These are phyloP conservation scores for Channallabes apus DNA, from an alignment of 2,797 vertebrate species.

Conservation along the genomic window DNA sequence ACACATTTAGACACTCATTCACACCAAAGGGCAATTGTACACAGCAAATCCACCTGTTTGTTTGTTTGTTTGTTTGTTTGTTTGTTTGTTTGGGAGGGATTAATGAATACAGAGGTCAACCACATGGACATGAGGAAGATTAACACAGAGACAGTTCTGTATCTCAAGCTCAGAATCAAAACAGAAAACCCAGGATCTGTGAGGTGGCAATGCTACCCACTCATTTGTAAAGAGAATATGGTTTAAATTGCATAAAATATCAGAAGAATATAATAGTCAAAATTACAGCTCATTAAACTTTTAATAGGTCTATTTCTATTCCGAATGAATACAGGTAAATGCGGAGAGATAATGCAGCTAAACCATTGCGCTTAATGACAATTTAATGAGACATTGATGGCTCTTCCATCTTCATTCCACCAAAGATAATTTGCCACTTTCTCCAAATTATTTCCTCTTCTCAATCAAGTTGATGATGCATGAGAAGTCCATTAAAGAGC, in stretches of 20 bases:
- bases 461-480: constrained; percentile 59
- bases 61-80: neutral
- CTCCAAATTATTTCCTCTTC: constrained; percentile 58
- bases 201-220: neutral
- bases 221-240: neutral
- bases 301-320: constrained; percentile 28
- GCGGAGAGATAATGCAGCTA: constrained; percentile 43
- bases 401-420: constrained; percentile 55
- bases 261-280: constrained; percentile 13
- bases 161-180: neutral
- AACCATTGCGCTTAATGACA: constrained; percentile 49
- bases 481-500: constrained; percentile 55
- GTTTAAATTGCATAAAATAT: neutral
- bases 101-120: neutral
- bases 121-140: neutral
- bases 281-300: neutral
- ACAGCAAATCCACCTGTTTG: neutral
- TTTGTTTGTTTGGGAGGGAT: no score
- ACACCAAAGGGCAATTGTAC: neutral
- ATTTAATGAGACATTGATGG: constrained; percentile 58
- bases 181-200: neutral
- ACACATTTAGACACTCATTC: neutral
- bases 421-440: constrained; percentile 59
- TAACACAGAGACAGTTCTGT: no score
- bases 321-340: constrained; percentile 38